A percentile compares a stretch with the other conserved stretches of the same genome.
Conservation (phyloP, 2,797 vertebrate genomes). For the Hirundo rustica region DNA sequence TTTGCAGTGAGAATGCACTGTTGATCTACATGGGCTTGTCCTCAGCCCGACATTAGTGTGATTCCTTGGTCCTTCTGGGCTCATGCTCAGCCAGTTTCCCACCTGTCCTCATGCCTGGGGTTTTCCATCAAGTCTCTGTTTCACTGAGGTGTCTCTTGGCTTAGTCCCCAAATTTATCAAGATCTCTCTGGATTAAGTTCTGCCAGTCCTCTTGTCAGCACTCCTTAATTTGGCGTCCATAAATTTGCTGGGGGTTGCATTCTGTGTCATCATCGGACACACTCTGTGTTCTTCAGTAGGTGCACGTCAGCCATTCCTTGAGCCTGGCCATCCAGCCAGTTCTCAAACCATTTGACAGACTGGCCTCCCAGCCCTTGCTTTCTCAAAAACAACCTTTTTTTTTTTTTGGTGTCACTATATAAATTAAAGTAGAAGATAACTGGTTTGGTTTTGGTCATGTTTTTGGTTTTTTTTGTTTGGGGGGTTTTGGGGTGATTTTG, state of each 20-base stretch:
- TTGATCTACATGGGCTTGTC: not conserved
- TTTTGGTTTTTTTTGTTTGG: no score
- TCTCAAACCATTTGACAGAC: not conserved
- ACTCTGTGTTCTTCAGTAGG: not conserved
- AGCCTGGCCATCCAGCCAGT: not conserved
- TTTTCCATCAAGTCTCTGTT: not conserved
- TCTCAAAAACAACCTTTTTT: not conserved
- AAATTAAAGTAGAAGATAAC: not conserved
- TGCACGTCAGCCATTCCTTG: not conserved
- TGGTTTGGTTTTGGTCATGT: not conserved
- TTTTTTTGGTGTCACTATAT: not conserved
- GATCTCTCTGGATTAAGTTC: not conserved
- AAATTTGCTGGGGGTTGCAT: not conserved
- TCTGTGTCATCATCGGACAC: not conserved
- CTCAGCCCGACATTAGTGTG: fast-evolving
- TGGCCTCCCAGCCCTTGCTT: not conserved
- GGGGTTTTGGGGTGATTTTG: no score
- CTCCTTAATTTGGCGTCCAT: not conserved
- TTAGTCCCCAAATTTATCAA: not conserved
- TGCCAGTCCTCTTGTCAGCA: not conserved
- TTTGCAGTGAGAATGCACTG: not conserved
- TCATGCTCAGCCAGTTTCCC: not conserved
- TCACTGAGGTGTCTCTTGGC: not conserved
- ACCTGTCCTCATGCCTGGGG: not conserved
- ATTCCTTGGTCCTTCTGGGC: not conserved